phyloP scores from a whole-genome alignment of 2,113 vertebrate species.

The Alligator mississippiensis region DNA sequence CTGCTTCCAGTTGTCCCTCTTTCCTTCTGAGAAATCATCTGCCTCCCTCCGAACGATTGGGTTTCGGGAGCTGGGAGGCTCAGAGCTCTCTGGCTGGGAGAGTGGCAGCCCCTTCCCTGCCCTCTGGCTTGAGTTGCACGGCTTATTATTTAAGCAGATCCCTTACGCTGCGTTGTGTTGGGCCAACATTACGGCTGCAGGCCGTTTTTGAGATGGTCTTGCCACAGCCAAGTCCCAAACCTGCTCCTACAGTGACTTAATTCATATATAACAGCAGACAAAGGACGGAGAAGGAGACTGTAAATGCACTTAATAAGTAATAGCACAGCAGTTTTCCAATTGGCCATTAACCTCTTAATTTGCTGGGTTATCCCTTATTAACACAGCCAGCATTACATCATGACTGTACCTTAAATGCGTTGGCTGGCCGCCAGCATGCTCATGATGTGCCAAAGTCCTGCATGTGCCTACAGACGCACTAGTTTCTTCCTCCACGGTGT shows the following conservation, averaged over 20 bases:
- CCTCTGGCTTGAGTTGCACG: neutral
- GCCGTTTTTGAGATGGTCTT: too few species aligned
- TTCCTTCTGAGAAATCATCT: neutral
- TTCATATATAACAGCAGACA: neutral
- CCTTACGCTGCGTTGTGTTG: neutral
- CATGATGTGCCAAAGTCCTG: neutral
- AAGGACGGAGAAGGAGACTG: neutral
- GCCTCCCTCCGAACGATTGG: neutral
- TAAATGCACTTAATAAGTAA: neutral
- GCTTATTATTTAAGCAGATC: neutral
- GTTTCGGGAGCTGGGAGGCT: neutral
- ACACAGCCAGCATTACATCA: neutral
- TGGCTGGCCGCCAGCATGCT: neutral
- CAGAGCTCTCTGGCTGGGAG: neutral
- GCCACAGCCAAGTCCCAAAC: neutral
- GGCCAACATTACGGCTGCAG: neutral
- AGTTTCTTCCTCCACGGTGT: neutral
- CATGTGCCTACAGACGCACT: neutral
- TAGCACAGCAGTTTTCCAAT: neutral
- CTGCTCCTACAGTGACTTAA: neutral
- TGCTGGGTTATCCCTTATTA: neutral
- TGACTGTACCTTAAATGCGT: neutral
- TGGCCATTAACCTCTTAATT: neutral
- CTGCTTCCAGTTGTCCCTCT: neutral
- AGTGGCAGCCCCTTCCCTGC: neutral